These are phyloP conservation scores for Muscina levida DNA, from an alignment of 2,888 invertebrate genomes.

Conservation along the genomic window DNA sequence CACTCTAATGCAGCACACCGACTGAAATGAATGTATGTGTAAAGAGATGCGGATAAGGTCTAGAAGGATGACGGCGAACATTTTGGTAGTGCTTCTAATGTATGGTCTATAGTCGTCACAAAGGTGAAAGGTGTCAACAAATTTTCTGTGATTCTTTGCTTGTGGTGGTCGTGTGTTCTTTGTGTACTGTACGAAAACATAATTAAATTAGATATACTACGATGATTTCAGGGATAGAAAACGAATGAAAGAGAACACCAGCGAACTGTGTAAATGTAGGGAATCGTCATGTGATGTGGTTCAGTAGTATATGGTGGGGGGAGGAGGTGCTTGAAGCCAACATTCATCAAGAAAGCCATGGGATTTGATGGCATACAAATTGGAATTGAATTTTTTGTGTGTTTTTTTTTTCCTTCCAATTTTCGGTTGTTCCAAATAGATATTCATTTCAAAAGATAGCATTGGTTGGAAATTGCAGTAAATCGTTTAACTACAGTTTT, in stretches of 20 bases:
- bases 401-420: no score
- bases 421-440: no score
- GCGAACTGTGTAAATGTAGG: background rate
- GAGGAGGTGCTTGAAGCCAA: no score
- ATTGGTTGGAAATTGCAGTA: no score
- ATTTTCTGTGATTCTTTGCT: slow-evolving; percentile 21
- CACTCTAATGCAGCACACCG: background rate
- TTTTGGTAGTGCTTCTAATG: background rate
- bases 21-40: background rate
- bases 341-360: background rate
- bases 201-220: slow-evolving; percentile 18
- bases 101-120: slow-evolving; percentile 28
- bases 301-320: no score
- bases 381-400: background rate
- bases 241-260: background rate
- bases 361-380: background rate
- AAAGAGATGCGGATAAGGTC: background rate
- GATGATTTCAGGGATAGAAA: no score
- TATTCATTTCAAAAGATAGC: no score
- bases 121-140: slow-evolving; percentile 48
- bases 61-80: background rate
- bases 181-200: background rate
- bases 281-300: no score
- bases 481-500: no score
- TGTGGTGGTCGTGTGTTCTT: no score